Evolutionary conservation across 2,113 vertebrate species (phyloP), one percentile per base, ranked within the genome.

Genomic region (Cranoglanis bouderius): DNA sequence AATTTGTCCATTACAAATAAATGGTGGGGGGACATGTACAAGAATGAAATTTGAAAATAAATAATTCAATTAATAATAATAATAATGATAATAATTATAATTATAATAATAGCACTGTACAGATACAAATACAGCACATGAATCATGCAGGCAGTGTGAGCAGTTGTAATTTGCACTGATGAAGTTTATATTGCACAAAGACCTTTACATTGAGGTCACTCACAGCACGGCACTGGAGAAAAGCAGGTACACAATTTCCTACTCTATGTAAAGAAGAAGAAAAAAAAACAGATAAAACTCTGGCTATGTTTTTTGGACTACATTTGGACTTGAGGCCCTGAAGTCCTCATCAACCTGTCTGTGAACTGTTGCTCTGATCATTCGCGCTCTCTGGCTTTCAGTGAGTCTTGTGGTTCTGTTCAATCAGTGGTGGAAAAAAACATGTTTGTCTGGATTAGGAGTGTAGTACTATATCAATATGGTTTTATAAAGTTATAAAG

Each of bases 301-400:
- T 16, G 75, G 43, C 43, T 78, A 24, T 43, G 19, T 78, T 72
- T 53, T n/a, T 78, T 49, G 75, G 43, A 78, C 46, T 2, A n/a
- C 26, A 49, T 78, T 78, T 7, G 72, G 38, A 75, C 24, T 46
- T 40, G 21, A 75, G 10, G 24, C 72, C 72, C 72, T 75, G 40
- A 75, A 75, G 72, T 13, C 21, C 72, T 46, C 40, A 75, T 75
- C 38, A 43, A 26, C 38, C 72, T 75, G 72, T 46, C 40, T 43
- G 18, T 72, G 72, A 75, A 75, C 72, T 78, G 75, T 29, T 78
- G 43, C 75, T 78, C 24, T 78, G 26, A 78, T 78, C 26, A 6
- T 78, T 78, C 26, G n/a, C 13, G n/a, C 75, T 43, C 43, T 78
- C 75, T 49, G 75, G 75, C 72, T 46, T 26, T 75, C 12, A 26